Evolutionary conservation across 2,113 vertebrate genomes (phyloP).

Genomic region (Centropus unirufus): DNA sequence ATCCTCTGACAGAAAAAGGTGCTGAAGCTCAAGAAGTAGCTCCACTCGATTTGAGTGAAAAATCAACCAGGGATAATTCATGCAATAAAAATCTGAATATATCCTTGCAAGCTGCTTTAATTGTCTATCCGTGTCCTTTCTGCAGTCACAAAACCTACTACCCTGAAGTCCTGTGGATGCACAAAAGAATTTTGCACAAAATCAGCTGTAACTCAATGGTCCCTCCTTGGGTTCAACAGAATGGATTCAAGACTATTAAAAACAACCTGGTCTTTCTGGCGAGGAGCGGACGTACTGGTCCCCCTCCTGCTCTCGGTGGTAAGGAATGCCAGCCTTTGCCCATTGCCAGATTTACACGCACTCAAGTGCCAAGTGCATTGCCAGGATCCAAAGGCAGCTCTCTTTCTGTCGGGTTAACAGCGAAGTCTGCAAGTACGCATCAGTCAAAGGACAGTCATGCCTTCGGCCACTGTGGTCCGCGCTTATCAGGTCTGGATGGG

Average conservation of each 20-base stretch:
- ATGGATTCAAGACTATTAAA: conserved; percentile 76
- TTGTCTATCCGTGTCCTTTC: conserved; percentile 88
- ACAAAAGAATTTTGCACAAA: conserved; percentile 91
- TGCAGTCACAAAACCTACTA: conserved; percentile 91
- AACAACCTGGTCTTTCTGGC: conserved; percentile 76
- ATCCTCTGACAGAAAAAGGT: conserved; percentile 2
- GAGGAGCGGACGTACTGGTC: conserved; percentile 87
- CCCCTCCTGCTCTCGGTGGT: conserved; percentile 87
- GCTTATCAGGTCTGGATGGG: conserved; percentile 46
- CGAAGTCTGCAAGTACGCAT: conserved; percentile 30
- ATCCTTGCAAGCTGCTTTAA: conserved; percentile 77
- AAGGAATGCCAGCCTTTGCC: conserved; percentile 90
- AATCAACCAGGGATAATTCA: conserved; percentile 69
- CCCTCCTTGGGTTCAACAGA: conserved; percentile 87
- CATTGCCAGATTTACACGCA: conserved; percentile 79
- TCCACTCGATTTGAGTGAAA: conserved; percentile 79
- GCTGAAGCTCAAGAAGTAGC: conserved; percentile 44
- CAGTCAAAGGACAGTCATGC: conserved; percentile 55
- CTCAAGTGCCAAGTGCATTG: conserved; percentile 78
- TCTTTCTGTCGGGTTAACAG: conserved; percentile 10
- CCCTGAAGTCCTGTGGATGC: conserved; percentile 96
- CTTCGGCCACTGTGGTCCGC: conserved; percentile 25
- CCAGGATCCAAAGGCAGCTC: conserved; percentile 64
- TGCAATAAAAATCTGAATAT: conserved; percentile 65
- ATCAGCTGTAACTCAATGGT: conserved; percentile 84